These are phyloP conservation scores for Stenolophus ochropezus DNA, from an alignment of 2,888 invertebrate genomes.

Conservation along the genomic window DNA sequence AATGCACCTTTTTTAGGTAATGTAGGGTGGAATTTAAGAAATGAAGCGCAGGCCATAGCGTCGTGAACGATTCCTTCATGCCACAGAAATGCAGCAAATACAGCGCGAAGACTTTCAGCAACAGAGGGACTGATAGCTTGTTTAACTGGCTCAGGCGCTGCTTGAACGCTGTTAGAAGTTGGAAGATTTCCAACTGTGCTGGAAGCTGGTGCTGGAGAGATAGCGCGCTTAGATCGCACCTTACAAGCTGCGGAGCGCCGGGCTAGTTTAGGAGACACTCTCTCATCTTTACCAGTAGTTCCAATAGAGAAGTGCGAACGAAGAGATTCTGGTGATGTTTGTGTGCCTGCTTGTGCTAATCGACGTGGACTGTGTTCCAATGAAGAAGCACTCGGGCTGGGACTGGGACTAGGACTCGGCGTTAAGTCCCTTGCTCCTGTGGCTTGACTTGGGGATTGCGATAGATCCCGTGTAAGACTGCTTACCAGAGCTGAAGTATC, in stretches of 20 bases:
- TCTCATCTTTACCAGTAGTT: slow-evolving; percentile 75
- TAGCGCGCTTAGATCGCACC: slow-evolving; percentile 73
- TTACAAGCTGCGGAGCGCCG: slow-evolving; percentile 75
- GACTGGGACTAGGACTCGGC: slow-evolving; percentile 76
- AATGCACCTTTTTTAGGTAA: slow-evolving; percentile 86
- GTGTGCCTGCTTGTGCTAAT: slow-evolving; percentile 81
- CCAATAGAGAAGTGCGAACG: slow-evolving; percentile 79
- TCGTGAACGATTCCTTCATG: slow-evolving; percentile 98
- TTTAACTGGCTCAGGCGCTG: slow-evolving; percentile 79
- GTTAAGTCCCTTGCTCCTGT: slow-evolving; percentile 73
- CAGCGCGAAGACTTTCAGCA: slow-evolving; percentile 93
- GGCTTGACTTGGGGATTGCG: slow-evolving; percentile 76
- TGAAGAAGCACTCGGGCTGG: slow-evolving; percentile 70
- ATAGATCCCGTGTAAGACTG: slow-evolving; percentile 78
- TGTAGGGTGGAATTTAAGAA: slow-evolving; percentile 93
- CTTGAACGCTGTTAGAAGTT: slow-evolving; percentile 69
- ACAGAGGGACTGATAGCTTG: slow-evolving; percentile 93
- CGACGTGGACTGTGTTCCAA: slow-evolving; percentile 69
- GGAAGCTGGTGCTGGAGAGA: slow-evolving; percentile 70
- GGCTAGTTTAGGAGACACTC: slow-evolving; percentile 75
- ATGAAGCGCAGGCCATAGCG: slow-evolving; percentile 98
- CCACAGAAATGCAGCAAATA: slow-evolving; percentile 97
- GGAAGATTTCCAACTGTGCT: slow-evolving; percentile 64
- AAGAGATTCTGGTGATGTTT: slow-evolving; percentile 80
- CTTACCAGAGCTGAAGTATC: slow-evolving; percentile 79